Conservation (phyloP, 2,888 invertebrate species). For the Mycalesis mineus region DNA sequence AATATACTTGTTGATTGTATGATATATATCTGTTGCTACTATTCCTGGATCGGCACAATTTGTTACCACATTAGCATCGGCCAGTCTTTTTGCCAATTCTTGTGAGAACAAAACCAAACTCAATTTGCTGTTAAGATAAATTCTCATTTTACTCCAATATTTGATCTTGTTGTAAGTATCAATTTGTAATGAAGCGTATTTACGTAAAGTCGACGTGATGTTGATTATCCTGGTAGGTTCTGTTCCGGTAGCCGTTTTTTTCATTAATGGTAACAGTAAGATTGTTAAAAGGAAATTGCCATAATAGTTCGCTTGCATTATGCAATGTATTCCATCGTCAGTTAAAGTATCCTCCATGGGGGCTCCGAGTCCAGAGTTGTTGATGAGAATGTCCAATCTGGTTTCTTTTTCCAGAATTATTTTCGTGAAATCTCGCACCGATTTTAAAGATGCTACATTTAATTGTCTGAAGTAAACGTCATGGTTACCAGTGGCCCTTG, state of each 20-base stretch:
- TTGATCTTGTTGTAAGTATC: not conserved
- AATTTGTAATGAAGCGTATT: not conserved
- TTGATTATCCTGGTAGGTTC: not conserved
- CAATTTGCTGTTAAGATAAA: not conserved
- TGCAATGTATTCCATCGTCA: slow-evolving; percentile 88
- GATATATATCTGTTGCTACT: not conserved
- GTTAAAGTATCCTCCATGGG: slow-evolving; percentile 70
- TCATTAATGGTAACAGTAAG: slow-evolving; percentile 86
- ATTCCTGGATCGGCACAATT: not conserved
- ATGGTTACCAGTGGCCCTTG: not conserved
- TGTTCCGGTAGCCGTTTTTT: slow-evolving; percentile 60
- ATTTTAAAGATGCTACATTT: not conserved
- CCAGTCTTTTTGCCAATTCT: not conserved
- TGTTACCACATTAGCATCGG: not conserved
- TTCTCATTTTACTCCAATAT: not conserved
- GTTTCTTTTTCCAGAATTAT: not conserved
- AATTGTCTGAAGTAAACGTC: not conserved
- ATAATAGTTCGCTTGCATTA: slow-evolving; percentile 94
- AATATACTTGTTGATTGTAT: not conserved
- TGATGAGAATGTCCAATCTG: not conserved
- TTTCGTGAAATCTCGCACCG: not conserved
- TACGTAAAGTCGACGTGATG: not conserved
- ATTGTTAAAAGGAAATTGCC: slow-evolving; percentile 94
- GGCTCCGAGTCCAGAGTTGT: not conserved
- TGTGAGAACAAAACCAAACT: not conserved